A percentile compares a stretch with the other conserved stretches of the same genome.
Conservation (phyloP, 2,113 vertebrate species). For the Paradoxurus hermaphroditus region DNA sequence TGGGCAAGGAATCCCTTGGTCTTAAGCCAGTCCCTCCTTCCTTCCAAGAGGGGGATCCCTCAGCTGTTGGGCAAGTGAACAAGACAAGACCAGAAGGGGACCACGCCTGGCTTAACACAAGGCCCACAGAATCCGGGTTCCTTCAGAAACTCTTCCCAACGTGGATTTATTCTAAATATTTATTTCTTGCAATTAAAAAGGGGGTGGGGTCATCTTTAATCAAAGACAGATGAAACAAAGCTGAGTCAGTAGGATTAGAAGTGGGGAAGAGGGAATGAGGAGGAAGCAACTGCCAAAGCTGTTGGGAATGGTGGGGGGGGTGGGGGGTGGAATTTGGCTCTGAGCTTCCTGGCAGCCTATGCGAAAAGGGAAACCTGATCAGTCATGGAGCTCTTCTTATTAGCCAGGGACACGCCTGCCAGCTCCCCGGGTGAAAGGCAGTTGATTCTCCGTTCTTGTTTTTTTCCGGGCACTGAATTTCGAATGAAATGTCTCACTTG, state of each 20-base stretch:
- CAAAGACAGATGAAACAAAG: conserved; percentile 31
- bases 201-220: background rate
- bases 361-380: conserved; percentile 65
- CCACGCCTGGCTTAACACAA: background rate
- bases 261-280: background rate
- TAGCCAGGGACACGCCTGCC: conserved; percentile 31
- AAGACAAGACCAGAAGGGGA: conserved; percentile 34
- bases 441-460: conserved; percentile 17
- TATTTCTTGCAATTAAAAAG: conserved; percentile 39
- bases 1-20: conserved; percentile 51
- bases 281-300: conserved; percentile 25
- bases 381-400: conserved; percentile 55
- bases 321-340: conserved; percentile 45
- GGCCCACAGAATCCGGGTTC: conserved; percentile 17
- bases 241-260: conserved; percentile 42
- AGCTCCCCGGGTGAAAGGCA: background rate
- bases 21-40: conserved; percentile 52
- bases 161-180: conserved; percentile 49
- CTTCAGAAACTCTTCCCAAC: conserved; percentile 42
- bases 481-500: conserved; percentile 35
- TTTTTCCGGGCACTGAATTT: conserved; percentile 35
- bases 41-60: conserved; percentile 60
- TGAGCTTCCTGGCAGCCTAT: conserved; percentile 72
- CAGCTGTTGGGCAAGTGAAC: conserved; percentile 56
- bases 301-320: background rate